Percentiles rank a stretch among this genome's conserved stretches.
Conservation (phyloP, 2,113 vertebrate species). For the Notechis scutatus region DNA sequence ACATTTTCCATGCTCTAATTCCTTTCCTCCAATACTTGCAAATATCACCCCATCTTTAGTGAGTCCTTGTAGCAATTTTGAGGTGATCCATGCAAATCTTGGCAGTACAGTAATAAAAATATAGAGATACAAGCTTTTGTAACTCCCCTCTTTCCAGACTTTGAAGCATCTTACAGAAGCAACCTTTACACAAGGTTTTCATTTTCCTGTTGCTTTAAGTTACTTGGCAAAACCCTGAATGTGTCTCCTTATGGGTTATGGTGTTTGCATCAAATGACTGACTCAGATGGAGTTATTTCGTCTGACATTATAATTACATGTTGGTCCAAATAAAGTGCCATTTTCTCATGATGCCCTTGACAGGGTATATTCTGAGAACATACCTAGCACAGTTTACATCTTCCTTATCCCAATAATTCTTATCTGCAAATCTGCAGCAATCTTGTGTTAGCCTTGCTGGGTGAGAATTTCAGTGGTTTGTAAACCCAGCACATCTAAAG, state of each 20-base stretch:
- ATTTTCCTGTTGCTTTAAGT: neutral
- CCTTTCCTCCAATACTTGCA: neutral
- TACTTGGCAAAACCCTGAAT: neutral
- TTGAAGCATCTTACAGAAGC: neutral
- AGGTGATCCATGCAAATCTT: neutral
- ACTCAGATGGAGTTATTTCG: neutral
- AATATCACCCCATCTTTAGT: neutral
- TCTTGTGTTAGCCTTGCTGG: neutral
- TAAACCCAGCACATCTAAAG: neutral
- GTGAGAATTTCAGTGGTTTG: neutral
- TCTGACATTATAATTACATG: constrained; percentile 22
- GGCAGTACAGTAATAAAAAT: neutral
- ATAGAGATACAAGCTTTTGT: neutral
- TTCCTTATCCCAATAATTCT: neutral
- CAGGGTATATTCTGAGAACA: constrained; percentile 5
- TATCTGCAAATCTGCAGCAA: neutral
- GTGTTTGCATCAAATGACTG: neutral
- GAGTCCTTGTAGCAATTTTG: neutral
- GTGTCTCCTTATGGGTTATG: neutral
- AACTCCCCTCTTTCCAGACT: neutral
- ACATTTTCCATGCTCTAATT: neutral
- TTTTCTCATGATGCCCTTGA: neutral
- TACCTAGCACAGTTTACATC: constrained; percentile 3
- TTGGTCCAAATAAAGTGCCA: neutral
- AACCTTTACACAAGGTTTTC: neutral